phyloP scores from a whole-genome alignment of 2,113 vertebrate species.

The Pristiophorus japonicus region DNA sequence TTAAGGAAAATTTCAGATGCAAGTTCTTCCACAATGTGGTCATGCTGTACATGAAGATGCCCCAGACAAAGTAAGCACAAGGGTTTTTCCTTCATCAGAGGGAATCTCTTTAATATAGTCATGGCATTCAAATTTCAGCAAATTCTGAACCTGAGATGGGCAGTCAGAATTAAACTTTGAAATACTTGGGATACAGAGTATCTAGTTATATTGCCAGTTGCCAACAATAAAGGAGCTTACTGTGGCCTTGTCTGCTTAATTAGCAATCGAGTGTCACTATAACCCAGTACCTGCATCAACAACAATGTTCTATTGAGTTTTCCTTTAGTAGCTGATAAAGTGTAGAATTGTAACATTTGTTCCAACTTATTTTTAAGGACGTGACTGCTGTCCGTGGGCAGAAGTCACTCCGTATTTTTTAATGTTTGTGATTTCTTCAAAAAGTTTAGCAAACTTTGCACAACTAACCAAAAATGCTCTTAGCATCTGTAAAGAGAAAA shows the following conservation, averaged over 20 bases:
- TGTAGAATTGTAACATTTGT: background rate
- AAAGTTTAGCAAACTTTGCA: background rate
- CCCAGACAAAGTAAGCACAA: slow-evolving; percentile 80
- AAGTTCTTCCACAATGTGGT: slow-evolving; percentile 93
- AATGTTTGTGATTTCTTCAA: background rate
- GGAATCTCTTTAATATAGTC: background rate
- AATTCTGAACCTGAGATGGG: background rate
- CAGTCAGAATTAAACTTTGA: background rate
- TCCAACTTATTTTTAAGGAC: background rate
- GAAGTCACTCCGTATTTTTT: too few relatives aligned
- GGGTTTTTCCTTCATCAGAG: background rate
- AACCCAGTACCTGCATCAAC: background rate
- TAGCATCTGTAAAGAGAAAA: background rate
- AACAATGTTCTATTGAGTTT: background rate
- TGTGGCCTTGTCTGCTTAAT: background rate
- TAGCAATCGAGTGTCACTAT: background rate
- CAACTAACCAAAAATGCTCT: background rate
- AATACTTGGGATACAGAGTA: background rate
- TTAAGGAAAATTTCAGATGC: slow-evolving; percentile 97
- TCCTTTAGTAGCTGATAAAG: background rate
- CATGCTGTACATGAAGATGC: slow-evolving; percentile 97
- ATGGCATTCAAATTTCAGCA: background rate
- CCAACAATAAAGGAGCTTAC: background rate
- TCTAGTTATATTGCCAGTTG: background rate
- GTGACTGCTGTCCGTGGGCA: too few relatives aligned